Percentiles rank a stretch among this genome's conserved stretches.
Conservation (phyloP, 2,888 invertebrate genomes). For the Halictus ligatus region DNA sequence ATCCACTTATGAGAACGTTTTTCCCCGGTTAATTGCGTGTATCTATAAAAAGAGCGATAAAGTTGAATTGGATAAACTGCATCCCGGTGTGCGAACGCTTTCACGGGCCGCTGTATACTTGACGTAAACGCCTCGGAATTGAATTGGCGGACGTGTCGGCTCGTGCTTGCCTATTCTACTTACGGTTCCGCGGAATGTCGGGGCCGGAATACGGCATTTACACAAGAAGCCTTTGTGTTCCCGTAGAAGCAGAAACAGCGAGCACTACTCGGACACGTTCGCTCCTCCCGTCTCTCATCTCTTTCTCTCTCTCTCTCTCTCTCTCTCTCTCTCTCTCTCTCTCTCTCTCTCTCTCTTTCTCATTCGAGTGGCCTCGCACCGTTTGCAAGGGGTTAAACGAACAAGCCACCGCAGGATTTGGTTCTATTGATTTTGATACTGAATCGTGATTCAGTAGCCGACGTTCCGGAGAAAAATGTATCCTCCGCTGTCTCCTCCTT, state of each 20-base stretch:
- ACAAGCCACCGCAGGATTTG: not conserved
- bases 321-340: too few species aligned
- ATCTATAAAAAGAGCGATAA: not conserved
- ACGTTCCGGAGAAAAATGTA: slow-evolving; percentile 5
- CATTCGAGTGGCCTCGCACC: not conserved
- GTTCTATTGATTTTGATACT: too few species aligned
- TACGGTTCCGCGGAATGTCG: slow-evolving; percentile 7
- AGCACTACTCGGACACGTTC: slow-evolving; percentile 16
- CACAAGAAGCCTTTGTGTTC: not conserved
- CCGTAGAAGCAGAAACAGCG: slow-evolving; percentile 8
- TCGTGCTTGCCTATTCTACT: slow-evolving; percentile 5
- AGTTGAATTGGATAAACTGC: slow-evolving; percentile 6
- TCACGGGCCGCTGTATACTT: slow-evolving; percentile 5
- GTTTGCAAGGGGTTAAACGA: not conserved
- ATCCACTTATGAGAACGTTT: not conserved
- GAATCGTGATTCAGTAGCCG: not conserved
- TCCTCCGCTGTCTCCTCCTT: not conserved
- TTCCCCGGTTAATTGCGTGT: not conserved
- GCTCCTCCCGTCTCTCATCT: not conserved
- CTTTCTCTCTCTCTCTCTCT: not conserved
- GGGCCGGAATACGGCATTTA: slow-evolving; percentile 4
- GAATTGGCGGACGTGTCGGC: slow-evolving; percentile 10
- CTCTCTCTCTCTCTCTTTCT: not conserved
- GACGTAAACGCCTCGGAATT: slow-evolving; percentile 5
- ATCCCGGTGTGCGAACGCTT: not conserved